Evolutionary conservation across 2,797 vertebrate species (phyloP).

Genomic region (Pterois miles): DNA sequence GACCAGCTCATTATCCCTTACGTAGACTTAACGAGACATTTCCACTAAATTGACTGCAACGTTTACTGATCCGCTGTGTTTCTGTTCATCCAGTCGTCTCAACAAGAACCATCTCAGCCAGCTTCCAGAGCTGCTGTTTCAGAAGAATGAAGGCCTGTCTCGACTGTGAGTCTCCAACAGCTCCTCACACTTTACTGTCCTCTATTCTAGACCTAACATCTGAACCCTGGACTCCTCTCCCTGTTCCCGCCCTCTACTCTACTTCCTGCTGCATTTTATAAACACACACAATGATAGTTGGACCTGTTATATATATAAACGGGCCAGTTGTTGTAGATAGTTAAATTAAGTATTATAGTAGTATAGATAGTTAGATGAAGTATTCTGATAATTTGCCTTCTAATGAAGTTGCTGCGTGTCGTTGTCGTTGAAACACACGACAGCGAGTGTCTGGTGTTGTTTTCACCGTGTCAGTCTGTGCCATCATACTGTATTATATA

Average conservation of each 20-base stretch:
- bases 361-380: too few relatives aligned
- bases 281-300: too few relatives aligned
- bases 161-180: conserved; percentile 84
- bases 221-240: neutral
- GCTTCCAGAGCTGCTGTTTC: conserved; percentile 91
- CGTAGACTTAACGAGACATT: too few relatives aligned
- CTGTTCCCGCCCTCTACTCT: neutral
- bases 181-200: neutral
- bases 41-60: neutral
- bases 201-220: neutral
- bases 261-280: neutral
- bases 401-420: neutral
- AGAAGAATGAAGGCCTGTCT: conserved; percentile 90
- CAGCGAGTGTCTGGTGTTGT: too few relatives aligned
- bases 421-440: too few relatives aligned
- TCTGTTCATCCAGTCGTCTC: conserved; percentile 82
- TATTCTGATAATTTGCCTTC: neutral
- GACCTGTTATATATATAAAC: too few relatives aligned
- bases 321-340: too few relatives aligned
- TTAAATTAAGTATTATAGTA: too few relatives aligned
- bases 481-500: too few relatives aligned
- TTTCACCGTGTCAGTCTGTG: too few relatives aligned
- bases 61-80: neutral
- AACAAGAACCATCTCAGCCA: conserved; percentile 91
- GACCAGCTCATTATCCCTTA: too few relatives aligned